Evolutionary conservation across 2,113 vertebrate species (phyloP), one percentile per base, ranked within the genome.

Genomic region (Dipodomys stephensi): DNA sequence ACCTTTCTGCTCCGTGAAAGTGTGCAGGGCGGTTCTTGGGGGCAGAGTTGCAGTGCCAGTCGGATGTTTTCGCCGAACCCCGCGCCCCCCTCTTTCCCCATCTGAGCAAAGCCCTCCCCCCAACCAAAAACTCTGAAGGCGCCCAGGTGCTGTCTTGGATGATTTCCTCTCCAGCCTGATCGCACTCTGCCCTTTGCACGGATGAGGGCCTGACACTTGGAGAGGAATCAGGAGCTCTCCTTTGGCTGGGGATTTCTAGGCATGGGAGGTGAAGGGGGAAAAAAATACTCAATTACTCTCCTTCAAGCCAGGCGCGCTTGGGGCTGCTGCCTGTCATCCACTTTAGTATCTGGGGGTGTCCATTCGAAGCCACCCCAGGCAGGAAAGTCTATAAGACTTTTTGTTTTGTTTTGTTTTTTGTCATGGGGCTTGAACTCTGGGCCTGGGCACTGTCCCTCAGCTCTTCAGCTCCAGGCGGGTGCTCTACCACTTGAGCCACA

Each of bases 11-110:
- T 85, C 83, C 80, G 30, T 30, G 49, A 2, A 25, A 87, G 30
- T 53, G 72, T 8, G 53, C 27, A 57, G 57, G 87, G 71, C 28
- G 83, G 80, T 64, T 57, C 20, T 10, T 22, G 68, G 68, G 85
- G 79, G 87, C 94, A 10, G 23, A 32, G 83, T 13, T 83, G 79
- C 83, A 39, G 92, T 72, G 88, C 88, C 35, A 88, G 71, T 12
- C 83, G 4, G 35, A 49, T 28, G 78, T 35, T n/a, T 6, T 87
- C 23, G 39, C 39, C 39, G 39, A 39, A 39, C 57, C 28, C 28
- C 20, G 62, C 77, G 6, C 27, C 79, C 92, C 44, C 25, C 35
- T 73, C 73, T 71, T 64, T 44, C 7, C 49, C 44, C 20, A 0
- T 6, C 6, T 7, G 46, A 28, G 73, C 60, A 16, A 57, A 79